Base-by-base conservation (phyloP, 2,797 vertebrate genomes). In the Propithecus deckenii region DNA sequence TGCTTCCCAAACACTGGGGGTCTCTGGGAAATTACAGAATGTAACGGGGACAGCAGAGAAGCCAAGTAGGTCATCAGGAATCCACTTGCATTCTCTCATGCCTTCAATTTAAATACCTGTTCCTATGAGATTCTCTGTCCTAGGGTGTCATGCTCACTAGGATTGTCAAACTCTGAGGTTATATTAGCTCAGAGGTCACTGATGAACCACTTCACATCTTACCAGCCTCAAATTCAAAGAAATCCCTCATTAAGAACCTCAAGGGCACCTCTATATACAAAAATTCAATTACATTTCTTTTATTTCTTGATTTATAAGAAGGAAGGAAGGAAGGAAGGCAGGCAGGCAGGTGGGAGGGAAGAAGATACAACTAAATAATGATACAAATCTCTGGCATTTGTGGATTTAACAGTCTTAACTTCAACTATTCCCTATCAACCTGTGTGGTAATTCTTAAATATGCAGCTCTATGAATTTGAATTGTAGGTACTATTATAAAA, bases 241-340 rank as follows among this genome's bases (percentile, higher is more conserved):
- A 75, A n/a, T 43, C 32, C 89, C 96, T 97, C 92, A 69, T 93
- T 94, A 95, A 95, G 55, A 97, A 93, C 69, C 86, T 97, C 93
- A 94, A 15, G 96, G 97, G 86, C 48, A 89, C 78, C 55, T 43
- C 57, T 59, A 71, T 76, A 80, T 5, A 1, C 0, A 50, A 5
- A 97, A 83, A 0, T 5, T n/a, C 80, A 81, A 74, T 23, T 78
- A 59, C 41, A 35, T 80, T 87, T 87, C 76, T 71, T 94, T 67
- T 92, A 95, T 96, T 88, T 74, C 48, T 94, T 89, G 81, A 87
- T 75, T 78, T 96, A 71, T 35, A 97, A 11, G 46, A 46, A 46
- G 9, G 10, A 46, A 46, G 46, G 46, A 46, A 55, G 18, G 52
- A 6, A 22, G 18, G 20, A 2, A 55, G 18, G 52, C 1, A 22